These are phyloP conservation scores for Novumbra hubbsi DNA, from an alignment of 2,797 vertebrate species.

Conservation along the genomic window DNA sequence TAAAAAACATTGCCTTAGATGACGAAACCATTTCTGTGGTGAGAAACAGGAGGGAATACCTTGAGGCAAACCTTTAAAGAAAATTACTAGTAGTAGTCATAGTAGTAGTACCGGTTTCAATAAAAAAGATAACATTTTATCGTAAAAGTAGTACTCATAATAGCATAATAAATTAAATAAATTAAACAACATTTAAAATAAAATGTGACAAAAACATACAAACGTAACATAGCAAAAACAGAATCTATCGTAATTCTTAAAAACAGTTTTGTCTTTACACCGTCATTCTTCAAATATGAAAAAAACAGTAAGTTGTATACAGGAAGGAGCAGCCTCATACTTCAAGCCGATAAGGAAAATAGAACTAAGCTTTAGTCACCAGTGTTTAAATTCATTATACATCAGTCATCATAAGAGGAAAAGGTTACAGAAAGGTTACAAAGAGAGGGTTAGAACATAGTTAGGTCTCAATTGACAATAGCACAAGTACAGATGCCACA, in stretches of 20 bases:
- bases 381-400: conserved; percentile 62
- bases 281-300: conserved; percentile 47
- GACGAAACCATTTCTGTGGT: conserved; percentile 34
- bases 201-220: conserved; percentile 51
- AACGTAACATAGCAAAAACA: conserved; percentile 40
- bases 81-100: conserved; percentile 17
- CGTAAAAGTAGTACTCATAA: conserved; percentile 60
- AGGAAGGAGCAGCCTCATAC: conserved; percentile 56
- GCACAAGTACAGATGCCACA: too few species aligned
- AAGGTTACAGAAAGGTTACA: conserved; percentile 15
- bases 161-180: conserved; percentile 77
- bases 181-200: conserved; percentile 65
- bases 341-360: conserved; percentile 57
- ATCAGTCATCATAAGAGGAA: conserved; percentile 49
- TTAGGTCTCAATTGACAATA: too few species aligned
- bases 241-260: conserved; percentile 47
- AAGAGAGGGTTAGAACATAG: too few species aligned
- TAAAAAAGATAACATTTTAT: conserved; percentile 25
- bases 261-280: conserved; percentile 51
- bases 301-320: conserved; percentile 57
- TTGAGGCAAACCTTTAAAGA: conserved; percentile 25
- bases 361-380: conserved; percentile 73
- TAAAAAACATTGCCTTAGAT: conserved; percentile 27
- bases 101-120: conserved; percentile 53
- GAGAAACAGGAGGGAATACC: conserved; percentile 23